These are phyloP conservation scores for Synchiropus splendidus DNA, from an alignment of 2,113 vertebrate species.

Conservation along the genomic window DNA sequence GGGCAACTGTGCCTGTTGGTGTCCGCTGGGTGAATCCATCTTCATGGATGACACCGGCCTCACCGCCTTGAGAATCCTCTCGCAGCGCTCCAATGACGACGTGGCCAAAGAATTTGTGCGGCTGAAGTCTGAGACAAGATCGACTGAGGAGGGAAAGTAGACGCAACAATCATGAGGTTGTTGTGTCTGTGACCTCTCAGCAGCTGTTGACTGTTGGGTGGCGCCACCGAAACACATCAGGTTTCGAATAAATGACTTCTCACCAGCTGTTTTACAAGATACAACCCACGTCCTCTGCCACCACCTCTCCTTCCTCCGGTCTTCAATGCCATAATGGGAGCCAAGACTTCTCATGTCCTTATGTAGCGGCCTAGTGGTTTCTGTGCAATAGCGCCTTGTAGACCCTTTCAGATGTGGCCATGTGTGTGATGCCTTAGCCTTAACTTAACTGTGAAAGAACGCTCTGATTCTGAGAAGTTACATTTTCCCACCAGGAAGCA, in stretches of 20 bases:
- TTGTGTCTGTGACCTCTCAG: slow-evolving; percentile 15
- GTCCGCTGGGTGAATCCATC: slow-evolving; percentile 80
- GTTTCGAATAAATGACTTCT: not conserved
- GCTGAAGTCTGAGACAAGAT: slow-evolving; percentile 91
- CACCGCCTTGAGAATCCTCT: slow-evolving; percentile 90
- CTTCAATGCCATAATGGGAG: too few species aligned
- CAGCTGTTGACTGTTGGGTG: slow-evolving; percentile 25
- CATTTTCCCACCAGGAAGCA: too few species aligned
- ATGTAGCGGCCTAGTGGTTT: slow-evolving; percentile 13
- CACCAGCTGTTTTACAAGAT: slow-evolving; percentile 13
- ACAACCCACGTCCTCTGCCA: slow-evolving; percentile 1
- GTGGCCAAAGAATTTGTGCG: slow-evolving; percentile 95
- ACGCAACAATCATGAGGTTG: too few species aligned
- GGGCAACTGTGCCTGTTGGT: slow-evolving; percentile 93
- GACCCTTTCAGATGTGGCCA: slow-evolving; percentile 9
- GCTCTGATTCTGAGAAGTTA: slow-evolving; percentile 24
- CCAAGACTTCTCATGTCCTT: too few species aligned
- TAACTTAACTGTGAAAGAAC: slow-evolving; percentile 48
- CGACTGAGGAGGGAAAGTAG: slow-evolving; percentile 87
- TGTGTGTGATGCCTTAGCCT: slow-evolving; percentile 60
- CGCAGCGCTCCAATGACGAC: slow-evolving; percentile 93
- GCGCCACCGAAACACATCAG: slow-evolving; percentile 1
- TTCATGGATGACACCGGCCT: slow-evolving; percentile 94
- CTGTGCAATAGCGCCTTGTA: slow-evolving; percentile 28
- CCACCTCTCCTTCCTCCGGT: too few species aligned